Conservation (phyloP, 1,140 invertebrate species). For the Anastrepha obliqua region DNA sequence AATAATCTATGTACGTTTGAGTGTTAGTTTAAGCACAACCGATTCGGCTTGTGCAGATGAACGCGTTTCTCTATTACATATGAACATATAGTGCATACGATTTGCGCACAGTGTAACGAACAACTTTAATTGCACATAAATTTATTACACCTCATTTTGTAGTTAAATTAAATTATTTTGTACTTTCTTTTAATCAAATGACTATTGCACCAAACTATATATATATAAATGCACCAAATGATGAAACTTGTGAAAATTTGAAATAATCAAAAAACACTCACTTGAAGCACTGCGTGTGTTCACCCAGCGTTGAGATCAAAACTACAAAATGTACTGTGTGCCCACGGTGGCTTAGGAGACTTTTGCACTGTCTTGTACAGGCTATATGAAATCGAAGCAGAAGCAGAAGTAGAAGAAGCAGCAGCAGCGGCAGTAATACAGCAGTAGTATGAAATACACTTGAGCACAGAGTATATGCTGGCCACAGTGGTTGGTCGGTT, state of each 20-base stretch:
- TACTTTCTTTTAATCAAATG: background rate
- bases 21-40: background rate
- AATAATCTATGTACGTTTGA: too few species aligned
- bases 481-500: constrained; percentile 39
- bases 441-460: constrained; percentile 41
- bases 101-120: constrained; percentile 49
- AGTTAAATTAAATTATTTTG: constrained; percentile 2
- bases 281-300: constrained; percentile 48
- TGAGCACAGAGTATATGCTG: constrained; percentile 21
- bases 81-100: constrained; percentile 20
- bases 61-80: constrained; percentile 1
- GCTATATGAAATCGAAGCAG: constrained; percentile 36
- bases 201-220: background rate
- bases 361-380: constrained; percentile 24
- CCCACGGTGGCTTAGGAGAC: constrained; percentile 49
- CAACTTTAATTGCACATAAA: constrained; percentile 48
- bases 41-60: background rate
- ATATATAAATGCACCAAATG: background rate
- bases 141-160: constrained; percentile 8
- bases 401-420: background rate
- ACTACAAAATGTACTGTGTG: constrained; percentile 37
- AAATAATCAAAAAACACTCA: constrained; percentile 22
- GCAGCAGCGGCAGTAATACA: constrained; percentile 39
- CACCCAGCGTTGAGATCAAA: constrained; percentile 47
- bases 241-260: background rate